Conservation (phyloP, 2,113 vertebrate genomes). For the Anarrhichthys ocellatus region DNA sequence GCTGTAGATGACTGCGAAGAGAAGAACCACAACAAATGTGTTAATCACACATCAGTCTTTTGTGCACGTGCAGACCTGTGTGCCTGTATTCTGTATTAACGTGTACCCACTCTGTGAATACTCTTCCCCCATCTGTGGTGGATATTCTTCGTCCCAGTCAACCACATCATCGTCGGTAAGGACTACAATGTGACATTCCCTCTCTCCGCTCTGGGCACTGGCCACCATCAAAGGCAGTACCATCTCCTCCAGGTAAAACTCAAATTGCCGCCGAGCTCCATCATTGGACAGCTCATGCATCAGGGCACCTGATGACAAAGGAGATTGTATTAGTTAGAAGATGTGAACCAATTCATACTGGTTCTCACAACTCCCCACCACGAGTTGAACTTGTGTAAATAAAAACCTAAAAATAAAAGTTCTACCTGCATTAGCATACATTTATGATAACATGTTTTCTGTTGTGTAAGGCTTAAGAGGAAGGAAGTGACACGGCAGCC, state of each 20-base stretch:
- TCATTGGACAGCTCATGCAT: constrained; percentile 99
- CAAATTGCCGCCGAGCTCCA: constrained; percentile 95
- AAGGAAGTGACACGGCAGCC: not conserved
- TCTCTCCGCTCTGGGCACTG: constrained; percentile 96
- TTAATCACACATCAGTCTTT: not conserved
- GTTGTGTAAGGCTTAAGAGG: not conserved
- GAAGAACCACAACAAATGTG: constrained; percentile 20
- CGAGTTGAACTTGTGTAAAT: not conserved
- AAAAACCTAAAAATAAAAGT: not conserved
- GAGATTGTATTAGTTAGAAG: not conserved
- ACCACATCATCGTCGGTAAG: constrained; percentile 98
- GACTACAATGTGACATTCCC: constrained; percentile 98
- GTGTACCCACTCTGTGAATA: constrained; percentile 95
- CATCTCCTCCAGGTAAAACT: constrained; percentile 99
- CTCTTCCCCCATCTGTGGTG: constrained; percentile 99
- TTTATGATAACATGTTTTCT: not conserved
- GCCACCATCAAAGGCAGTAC: constrained; percentile 97
- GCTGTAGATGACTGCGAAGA: constrained; percentile 96
- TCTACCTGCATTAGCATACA: not conserved
- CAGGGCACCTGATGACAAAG: constrained; percentile 88
- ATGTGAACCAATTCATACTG: not conserved
- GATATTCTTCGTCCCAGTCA: constrained; percentile 99
- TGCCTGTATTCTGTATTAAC: not conserved
- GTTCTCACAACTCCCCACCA: not conserved
- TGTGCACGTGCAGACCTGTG: not conserved